Conservation (phyloP, 2,797 vertebrate genomes). For the Cottoperca gobio region DNA sequence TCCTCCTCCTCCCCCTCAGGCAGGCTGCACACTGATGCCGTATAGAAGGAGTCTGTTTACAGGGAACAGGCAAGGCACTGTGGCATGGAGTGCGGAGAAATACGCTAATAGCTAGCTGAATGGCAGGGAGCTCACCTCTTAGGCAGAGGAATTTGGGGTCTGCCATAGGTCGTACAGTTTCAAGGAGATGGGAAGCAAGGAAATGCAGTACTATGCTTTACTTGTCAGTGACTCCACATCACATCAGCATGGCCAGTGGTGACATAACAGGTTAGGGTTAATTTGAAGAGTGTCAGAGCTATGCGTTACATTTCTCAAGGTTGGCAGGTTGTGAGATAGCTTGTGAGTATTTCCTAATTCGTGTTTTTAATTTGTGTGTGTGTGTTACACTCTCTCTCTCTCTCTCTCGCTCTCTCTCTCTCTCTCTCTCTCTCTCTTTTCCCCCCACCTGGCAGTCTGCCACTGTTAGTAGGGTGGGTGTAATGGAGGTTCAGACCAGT, state of each 20-base stretch:
- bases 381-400: too few relatives aligned
- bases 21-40: constrained; percentile 83
- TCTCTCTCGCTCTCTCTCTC: too few relatives aligned
- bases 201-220: constrained; percentile 27
- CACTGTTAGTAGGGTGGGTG: constrained; percentile 51
- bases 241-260: constrained; percentile 20
- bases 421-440: too few relatives aligned
- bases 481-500: constrained; percentile 69
- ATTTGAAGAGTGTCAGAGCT: constrained; percentile 18
- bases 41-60: constrained; percentile 86
- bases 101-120: constrained; percentile 80
- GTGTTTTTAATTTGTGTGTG: constrained; percentile 11
- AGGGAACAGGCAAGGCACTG: constrained; percentile 84
- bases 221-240: constrained; percentile 37
- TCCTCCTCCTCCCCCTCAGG: constrained; percentile 71
- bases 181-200: constrained; percentile 37
- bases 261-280: constrained; percentile 30
- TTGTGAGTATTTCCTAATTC: constrained; percentile 41
- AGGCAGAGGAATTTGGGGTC: constrained; percentile 73
- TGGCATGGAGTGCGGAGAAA: constrained; percentile 74
- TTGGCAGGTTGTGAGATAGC: constrained; percentile 37
- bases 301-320: constrained; percentile 32
- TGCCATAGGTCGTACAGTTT: constrained; percentile 61
- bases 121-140: constrained; percentile 73
- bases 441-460: constrained; percentile 52